A percentile compares a stretch with the other conserved stretches of the same genome.
Evolutionary conservation across 2,113 vertebrate species (phyloP).

Genomic region (Podarcis cretensis): DNA sequence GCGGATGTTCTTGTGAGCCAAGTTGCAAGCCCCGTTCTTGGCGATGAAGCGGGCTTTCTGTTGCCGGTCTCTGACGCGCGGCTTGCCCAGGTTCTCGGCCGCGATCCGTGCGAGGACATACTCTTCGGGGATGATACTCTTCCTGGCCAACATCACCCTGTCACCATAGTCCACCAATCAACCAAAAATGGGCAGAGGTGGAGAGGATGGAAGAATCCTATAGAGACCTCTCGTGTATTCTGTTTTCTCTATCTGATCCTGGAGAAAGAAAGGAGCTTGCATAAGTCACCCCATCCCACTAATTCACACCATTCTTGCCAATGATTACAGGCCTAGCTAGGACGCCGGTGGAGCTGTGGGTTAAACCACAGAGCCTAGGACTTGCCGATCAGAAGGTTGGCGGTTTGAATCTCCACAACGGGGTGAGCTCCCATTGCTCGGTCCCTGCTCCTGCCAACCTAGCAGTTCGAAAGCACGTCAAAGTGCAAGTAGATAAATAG

Average conservation of each 20-base stretch:
- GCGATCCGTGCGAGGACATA: conserved; percentile 91
- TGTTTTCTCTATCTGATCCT: conserved; percentile 27
- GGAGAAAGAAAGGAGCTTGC: conserved; percentile 5
- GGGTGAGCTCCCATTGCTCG: too few relatives aligned
- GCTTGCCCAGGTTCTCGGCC: conserved; percentile 90
- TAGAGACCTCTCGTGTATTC: background rate
- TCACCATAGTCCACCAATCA: conserved; percentile 68
- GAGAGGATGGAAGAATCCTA: background rate
- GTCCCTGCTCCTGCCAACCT: too few relatives aligned
- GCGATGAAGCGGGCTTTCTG: conserved; percentile 97
- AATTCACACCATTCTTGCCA: rapidly evolving
- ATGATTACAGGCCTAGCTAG: background rate
- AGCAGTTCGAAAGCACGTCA: too few relatives aligned
- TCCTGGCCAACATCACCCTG: conserved; percentile 89
- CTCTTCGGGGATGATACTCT: conserved; percentile 98
- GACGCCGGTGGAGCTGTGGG: too few relatives aligned
- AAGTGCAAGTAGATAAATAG: too few relatives aligned
- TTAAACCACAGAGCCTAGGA: too few relatives aligned
- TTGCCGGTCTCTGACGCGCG: conserved; percentile 89
- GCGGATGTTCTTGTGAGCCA: conserved; percentile 98
- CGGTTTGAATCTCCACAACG: too few relatives aligned
- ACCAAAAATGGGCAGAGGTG: background rate
- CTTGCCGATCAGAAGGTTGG: too few relatives aligned
- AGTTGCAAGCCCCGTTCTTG: conserved; percentile 96
- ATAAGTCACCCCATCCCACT: background rate